Evolutionary conservation across 2,797 vertebrate genomes (phyloP).

Genomic region (Typhlichthys subterraneus): DNA sequence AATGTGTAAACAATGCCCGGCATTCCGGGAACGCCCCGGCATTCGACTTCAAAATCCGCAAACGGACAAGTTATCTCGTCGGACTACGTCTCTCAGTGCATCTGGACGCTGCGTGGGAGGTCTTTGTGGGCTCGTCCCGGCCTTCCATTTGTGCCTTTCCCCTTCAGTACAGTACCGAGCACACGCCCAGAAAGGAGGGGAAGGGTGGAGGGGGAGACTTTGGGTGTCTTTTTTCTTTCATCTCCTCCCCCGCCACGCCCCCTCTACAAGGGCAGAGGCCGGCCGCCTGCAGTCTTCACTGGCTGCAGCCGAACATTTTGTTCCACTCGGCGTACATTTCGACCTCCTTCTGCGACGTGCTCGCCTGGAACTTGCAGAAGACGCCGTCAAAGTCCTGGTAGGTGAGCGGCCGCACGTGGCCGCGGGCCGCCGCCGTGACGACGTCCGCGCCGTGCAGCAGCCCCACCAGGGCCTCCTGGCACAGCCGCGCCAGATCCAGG

Average conservation of each 20-base stretch:
- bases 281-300: slow-evolving; percentile 83
- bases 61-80: slow-evolving; percentile 79
- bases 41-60: slow-evolving; percentile 80
- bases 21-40: slow-evolving; percentile 72
- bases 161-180: slow-evolving; percentile 74
- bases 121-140: slow-evolving; percentile 79
- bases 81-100: slow-evolving; percentile 74
- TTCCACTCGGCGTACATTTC: slow-evolving; percentile 99
- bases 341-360: slow-evolving; percentile 99
- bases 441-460: slow-evolving; percentile 89
- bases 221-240: slow-evolving; percentile 78
- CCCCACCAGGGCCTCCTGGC: slow-evolving; percentile 91
- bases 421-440: slow-evolving; percentile 88
- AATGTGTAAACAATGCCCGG: slow-evolving; percentile 79
- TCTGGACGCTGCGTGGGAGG: slow-evolving; percentile 84
- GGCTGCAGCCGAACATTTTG: slow-evolving; percentile 99
- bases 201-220: slow-evolving; percentile 71
- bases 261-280: slow-evolving; percentile 65
- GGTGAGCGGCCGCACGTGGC: slow-evolving; percentile 90
- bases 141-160: slow-evolving; percentile 53
- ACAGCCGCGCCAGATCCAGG: slow-evolving; percentile 92
- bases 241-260: slow-evolving; percentile 59
- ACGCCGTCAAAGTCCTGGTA: slow-evolving; percentile 99
- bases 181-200: slow-evolving; percentile 59
- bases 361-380: slow-evolving; percentile 99